These are phyloP conservation scores for Volucella zonaria DNA, from an alignment of 2,888 invertebrate genomes.

Conservation along the genomic window DNA sequence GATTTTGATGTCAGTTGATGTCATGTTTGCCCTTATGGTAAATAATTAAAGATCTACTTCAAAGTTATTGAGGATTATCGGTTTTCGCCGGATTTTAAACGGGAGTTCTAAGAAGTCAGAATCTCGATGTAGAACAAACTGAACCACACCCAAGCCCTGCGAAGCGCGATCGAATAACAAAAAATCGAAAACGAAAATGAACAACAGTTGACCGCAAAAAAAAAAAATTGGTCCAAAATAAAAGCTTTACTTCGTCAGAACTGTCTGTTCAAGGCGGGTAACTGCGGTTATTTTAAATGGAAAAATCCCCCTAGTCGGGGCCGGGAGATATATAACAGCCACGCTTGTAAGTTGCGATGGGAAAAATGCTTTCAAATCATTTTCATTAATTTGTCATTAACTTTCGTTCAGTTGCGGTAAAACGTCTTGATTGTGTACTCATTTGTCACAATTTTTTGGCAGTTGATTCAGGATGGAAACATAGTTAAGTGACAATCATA, in stretches of 20 bases:
- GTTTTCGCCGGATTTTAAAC: conserved; percentile 29
- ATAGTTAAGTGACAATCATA: too few relatives aligned
- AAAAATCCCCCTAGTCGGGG: conserved; percentile 22
- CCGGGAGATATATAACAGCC: too few relatives aligned
- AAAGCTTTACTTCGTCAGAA: conserved; percentile 28
- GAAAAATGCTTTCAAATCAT: too few relatives aligned
- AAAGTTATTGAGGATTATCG: conserved; percentile 1
- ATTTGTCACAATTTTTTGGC: too few relatives aligned
- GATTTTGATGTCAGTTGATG: conserved; percentile 85
- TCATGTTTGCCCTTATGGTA: conserved; percentile 76
- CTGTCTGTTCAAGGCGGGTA: background rate
- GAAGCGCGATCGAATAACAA: background rate
- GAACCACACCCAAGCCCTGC: conserved; percentile 62
- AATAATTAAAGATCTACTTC: background rate
- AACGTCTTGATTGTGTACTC: too few relatives aligned
- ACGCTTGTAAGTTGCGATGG: too few relatives aligned
- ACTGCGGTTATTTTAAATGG: conserved; percentile 55
- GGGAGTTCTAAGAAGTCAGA: conserved; percentile 44
- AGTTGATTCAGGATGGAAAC: too few relatives aligned
- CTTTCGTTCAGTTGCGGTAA: too few relatives aligned
- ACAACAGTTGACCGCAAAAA: conserved; percentile 49
- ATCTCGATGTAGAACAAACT: conserved; percentile 61
- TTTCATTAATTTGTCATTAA: too few relatives aligned
- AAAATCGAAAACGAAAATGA: background rate
- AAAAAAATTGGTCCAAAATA: conserved; percentile 46